A percentile compares a stretch with the other conserved stretches of the same genome.
Conservation (phyloP, 2,888 invertebrate species). For the Hoplodrina blanda region DNA sequence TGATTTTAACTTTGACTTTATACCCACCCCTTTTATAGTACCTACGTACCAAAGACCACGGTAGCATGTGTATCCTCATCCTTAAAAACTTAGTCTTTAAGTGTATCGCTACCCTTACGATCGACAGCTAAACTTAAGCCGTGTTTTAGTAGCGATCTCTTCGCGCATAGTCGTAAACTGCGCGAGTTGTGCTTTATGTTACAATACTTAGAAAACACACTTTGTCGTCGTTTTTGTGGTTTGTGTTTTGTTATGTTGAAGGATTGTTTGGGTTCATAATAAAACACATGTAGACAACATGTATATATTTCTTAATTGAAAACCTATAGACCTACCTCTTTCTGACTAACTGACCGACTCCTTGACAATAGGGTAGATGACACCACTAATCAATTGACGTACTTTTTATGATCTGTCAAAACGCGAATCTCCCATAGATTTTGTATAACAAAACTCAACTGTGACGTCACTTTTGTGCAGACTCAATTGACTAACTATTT, state of each 20-base stretch:
- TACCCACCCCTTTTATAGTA: not conserved
- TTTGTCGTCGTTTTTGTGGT: conserved; percentile 36
- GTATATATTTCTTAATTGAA: no score
- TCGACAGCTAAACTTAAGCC: conserved; percentile 40
- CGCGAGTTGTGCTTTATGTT: conserved; percentile 34
- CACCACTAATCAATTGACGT: no score
- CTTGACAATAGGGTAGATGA: no score
- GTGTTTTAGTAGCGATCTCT: conserved; percentile 44
- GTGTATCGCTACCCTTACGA: conserved; percentile 35
- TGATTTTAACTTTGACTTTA: no score
- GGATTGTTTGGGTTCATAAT: not conserved
- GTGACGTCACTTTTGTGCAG: no score
- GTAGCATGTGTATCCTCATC: conserved; percentile 9
- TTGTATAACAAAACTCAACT: no score
- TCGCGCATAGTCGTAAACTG: conserved; percentile 37
- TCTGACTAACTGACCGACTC: no score
- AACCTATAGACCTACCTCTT: no score
- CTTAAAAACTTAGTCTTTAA: conserved; percentile 20
- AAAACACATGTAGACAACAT: no score
- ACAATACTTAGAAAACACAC: conserved; percentile 44
- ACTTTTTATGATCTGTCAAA: no score
- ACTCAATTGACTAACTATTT: no score
- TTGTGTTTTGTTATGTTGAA: not conserved
- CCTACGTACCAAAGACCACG: not conserved
- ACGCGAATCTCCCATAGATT: no score